Percentiles rank a stretch among this genome's conserved stretches.
These are phyloP conservation scores for Musca vetustissima DNA, from an alignment of 1,140 invertebrate species.

Conservation along the genomic window DNA sequence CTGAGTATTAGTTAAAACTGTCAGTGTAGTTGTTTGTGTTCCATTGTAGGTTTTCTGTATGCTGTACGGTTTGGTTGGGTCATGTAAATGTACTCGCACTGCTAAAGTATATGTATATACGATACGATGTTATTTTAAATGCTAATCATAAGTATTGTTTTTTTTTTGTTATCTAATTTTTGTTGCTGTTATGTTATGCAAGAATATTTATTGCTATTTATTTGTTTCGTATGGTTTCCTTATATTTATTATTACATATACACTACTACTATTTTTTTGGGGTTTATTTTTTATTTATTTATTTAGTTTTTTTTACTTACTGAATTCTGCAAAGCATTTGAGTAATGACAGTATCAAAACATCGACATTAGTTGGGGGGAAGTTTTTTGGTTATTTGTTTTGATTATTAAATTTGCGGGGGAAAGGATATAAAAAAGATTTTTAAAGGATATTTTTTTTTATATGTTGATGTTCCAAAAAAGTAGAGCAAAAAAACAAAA, in stretches of 20 bases:
- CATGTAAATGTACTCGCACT: too few relatives aligned
- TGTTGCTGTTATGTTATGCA: too few relatives aligned
- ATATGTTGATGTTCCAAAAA: not conserved
- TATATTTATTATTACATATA: not conserved
- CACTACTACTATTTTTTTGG: not conserved
- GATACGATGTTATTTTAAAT: too few relatives aligned
- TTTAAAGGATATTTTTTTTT: too few relatives aligned
- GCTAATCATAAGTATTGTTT: too few relatives aligned
- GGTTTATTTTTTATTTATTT: conserved; percentile 10
- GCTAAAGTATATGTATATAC: too few relatives aligned
- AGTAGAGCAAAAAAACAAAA: conserved; percentile 5
- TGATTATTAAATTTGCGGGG: not conserved
- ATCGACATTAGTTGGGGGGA: conserved; percentile 11
- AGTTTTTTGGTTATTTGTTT: not conserved
- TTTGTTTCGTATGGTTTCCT: not conserved
- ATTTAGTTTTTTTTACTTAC: conserved; percentile 49
- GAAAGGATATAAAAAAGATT: too few relatives aligned
- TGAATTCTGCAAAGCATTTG: conserved; percentile 56
- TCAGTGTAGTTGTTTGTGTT: too few relatives aligned
- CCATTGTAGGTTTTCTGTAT: too few relatives aligned
- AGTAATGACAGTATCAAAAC: conserved; percentile 9
- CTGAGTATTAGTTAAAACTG: too few relatives aligned
- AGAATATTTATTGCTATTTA: not conserved
- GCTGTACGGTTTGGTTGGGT: too few relatives aligned
- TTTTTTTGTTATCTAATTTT: too few relatives aligned